phyloP scores from a whole-genome alignment of 2,113 vertebrate genomes.

The Cryptotis parvus region DNA sequence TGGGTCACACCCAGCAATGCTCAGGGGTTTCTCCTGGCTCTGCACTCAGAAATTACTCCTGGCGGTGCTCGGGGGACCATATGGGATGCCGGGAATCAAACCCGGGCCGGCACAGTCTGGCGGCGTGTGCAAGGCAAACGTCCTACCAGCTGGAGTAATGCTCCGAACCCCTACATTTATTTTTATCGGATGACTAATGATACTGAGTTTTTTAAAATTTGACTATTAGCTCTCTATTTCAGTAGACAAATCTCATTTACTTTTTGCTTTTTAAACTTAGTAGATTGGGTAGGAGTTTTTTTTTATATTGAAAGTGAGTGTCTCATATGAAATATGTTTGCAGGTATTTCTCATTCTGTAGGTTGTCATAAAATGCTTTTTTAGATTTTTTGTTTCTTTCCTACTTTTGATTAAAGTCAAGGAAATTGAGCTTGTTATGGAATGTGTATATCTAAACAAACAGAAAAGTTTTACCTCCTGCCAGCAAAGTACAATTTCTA shows the following conservation, averaged over 20 bases:
- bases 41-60: no score
- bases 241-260: neutral
- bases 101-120: no score
- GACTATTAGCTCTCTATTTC: constrained; percentile 14
- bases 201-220: constrained; percentile 20
- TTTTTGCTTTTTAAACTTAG: neutral
- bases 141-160: no score
- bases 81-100: no score
- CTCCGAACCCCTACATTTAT: no score
- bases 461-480: neutral
- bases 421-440: neutral
- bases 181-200: constrained; percentile 19
- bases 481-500: neutral
- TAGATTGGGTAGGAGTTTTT: neutral
- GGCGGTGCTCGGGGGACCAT: no score
- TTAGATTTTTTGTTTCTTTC: neutral
- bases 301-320: neutral
- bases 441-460: neutral
- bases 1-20: no score
- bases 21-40: no score
- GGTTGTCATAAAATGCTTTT: constrained; percentile 18
- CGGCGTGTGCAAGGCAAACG: no score
- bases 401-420: neutral
- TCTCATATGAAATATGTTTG: neutral
- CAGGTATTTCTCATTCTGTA: neutral